Evolutionary conservation across 92 coral and sea anemone species (phyloP), one percentile per base, ranked within the genome.

Genomic region (Anthopleura xanthogrammica): DNA sequence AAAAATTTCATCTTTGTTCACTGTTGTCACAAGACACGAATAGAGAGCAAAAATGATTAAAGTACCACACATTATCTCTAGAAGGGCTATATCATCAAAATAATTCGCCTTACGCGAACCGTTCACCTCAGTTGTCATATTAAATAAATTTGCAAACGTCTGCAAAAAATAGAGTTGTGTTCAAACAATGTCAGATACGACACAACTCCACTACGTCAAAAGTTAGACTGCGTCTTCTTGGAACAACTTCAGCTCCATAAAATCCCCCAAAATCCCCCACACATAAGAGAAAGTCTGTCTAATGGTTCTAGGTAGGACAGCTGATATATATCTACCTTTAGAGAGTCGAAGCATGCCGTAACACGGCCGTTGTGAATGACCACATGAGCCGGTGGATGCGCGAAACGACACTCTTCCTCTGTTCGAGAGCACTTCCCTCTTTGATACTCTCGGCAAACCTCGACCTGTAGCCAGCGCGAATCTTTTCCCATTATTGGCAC

Each of bases 271-370:
- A 43, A 56, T 71, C 41, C 57, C 83, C 56, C 78, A 78, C 12
- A 68, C 72, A 72, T 54, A 29, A 72, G 48, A 60, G 22, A 39
- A 52, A 74, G 40, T 36, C 16, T 52, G 16, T 56, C 64, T 72
- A 14, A 82, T 19, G 58, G 20, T 5, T 72, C 41, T 74, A 41
- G 42, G 73, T 56, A 60, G 78, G 72, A 24, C 41, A 82, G 42
- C 48, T 77, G 55, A 22, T 72, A 39, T 20, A 82, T 52, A 62
- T 57, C 60, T 92, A 96, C 99, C 99, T 96, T 96, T 89, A 96
- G 85, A 46, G 99, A 96, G 92, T 96, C 99, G 93, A 96, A 96
- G 90, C 99, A 96, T 48, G 99, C 99, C 83, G 99, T 96, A 84
- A 96, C 99, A 87, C 91, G 95, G 76, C 99, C 99, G 86, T 90